Evolutionary conservation across 1,140 invertebrate genomes (phyloP).

Genomic region (Lepidurus arcticus): DNA sequence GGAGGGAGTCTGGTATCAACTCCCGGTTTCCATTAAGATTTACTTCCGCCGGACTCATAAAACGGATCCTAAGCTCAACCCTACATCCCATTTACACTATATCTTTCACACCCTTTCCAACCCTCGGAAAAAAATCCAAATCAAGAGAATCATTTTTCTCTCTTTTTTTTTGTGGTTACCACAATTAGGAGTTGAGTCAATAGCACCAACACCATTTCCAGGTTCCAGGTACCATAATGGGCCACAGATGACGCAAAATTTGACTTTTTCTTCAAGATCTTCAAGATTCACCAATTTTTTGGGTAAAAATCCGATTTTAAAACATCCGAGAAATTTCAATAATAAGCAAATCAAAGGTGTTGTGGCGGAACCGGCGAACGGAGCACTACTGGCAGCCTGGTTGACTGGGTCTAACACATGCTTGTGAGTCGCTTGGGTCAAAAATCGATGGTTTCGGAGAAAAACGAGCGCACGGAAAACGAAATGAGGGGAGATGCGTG

Average conservation of each 20-base stretch:
- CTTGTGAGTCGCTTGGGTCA: neutral
- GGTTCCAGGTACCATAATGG: neutral
- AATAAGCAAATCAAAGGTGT: neutral
- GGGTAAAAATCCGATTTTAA: neutral
- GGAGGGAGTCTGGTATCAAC: neutral
- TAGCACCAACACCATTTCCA: neutral
- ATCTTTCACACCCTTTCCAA: no score
- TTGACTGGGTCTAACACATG: constrained; percentile 4
- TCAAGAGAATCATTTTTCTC: neutral
- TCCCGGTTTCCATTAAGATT: constrained; percentile 7
- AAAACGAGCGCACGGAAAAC: neutral
- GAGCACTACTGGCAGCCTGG: neutral
- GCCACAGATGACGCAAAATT: neutral
- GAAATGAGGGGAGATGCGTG: neutral
- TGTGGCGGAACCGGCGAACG: neutral
- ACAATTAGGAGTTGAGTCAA: neutral
- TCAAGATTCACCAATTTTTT: no score
- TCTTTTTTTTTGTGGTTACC: neutral
- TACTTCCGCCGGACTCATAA: neutral
- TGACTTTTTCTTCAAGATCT: neutral
- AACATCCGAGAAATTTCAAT: neutral
- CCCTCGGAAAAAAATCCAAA: no score
- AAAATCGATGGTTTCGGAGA: constrained; percentile 2
- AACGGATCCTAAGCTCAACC: neutral
- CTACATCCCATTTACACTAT: neutral